phyloP scores from a whole-genome alignment of 2,797 vertebrate genomes.

The Fistularia commersonii region DNA sequence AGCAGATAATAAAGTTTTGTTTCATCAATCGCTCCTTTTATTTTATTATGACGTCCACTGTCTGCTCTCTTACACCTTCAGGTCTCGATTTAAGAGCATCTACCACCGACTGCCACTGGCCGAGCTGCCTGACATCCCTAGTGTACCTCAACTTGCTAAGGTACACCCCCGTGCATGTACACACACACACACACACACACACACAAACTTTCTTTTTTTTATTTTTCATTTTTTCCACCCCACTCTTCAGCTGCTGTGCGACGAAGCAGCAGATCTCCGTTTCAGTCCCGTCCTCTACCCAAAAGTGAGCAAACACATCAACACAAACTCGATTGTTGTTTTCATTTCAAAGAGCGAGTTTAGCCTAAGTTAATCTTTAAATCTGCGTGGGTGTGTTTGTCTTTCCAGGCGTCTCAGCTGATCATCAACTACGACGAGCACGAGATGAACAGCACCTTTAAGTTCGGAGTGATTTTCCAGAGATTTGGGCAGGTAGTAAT shows the following conservation, averaged over 20 bases:
- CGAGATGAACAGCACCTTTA: conserved; percentile 97
- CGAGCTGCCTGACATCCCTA: conserved; percentile 88
- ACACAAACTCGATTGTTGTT: too few relatives aligned
- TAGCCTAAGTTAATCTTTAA: too few relatives aligned
- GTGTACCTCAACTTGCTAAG: conserved; percentile 90
- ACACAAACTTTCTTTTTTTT: neutral
- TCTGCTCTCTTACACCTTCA: conserved; percentile 44
- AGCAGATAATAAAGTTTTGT: too few relatives aligned
- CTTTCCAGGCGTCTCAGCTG: conserved; percentile 88
- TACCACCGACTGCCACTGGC: conserved; percentile 87
- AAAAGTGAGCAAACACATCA: conserved; percentile 78
- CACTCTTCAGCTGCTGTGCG: conserved; percentile 86
- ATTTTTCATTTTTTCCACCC: conserved; percentile 9
- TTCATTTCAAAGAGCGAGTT: too few relatives aligned
- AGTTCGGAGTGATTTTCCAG: conserved; percentile 96
- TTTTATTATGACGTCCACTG: neutral
- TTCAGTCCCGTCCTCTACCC: conserved; percentile 94
- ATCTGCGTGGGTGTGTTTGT: too few relatives aligned
- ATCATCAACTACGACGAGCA: conserved; percentile 95
- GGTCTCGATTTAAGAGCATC: conserved; percentile 83
- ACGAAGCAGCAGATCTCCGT: conserved; percentile 89
- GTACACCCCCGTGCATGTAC: conserved; percentile 51
- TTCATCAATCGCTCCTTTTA: neutral
- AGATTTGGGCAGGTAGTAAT: conserved; percentile 90
- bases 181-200: conserved; percentile 6